Base-by-base conservation (phyloP, 2,113 vertebrate genomes). In the Shinisaurus crocodilurus region DNA sequence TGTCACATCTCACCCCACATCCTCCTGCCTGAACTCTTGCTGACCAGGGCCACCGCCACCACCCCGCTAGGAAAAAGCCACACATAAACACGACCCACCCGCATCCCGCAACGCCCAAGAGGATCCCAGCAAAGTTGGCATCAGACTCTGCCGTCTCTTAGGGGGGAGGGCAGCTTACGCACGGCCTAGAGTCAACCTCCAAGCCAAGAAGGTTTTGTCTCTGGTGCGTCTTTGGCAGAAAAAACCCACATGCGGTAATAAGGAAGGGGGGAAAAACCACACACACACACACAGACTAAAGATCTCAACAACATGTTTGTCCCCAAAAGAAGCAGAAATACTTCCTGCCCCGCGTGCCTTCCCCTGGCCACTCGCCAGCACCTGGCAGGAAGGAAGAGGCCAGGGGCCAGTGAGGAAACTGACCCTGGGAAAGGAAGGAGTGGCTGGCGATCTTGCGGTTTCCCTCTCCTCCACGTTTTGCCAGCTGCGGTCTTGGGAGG, bases 371-470 rank as follows among this genome's bases (percentile, higher is more conserved):
- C 72, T 77, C 0, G 89, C 93, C 94, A 88, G 88, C 70, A 81
- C 84, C 82, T 88, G 72, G 54, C 90, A 91, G 92, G 94, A 93
- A 94, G 95, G 94, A 95, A 94, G 95, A 90, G 91, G 94, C 94
- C 94, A 88, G 12, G 1, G 75, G 67, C 83, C 81, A 81, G 79
- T 65, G 6, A 29, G 54, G 27, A 63, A 45, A 20, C 29, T 23
- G 45, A 90, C 63, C 88, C 92, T 95, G 95, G 94, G 95, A 95
- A 95, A 92, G 93, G 93, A 93, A 94, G 48, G 23, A 25, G 34
- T 6, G 50, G 50, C 67, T 16, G 48, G 67, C 87, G 8, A 1
- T 7, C 45, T 3, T 57, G 37, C 0, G 23, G 54, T 23, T 60
- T 86, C 67, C 57, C 88, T 32, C 63, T 23, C 25, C 32, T 13